These are phyloP conservation scores for western clawed frog (Xenopus tropicalis) DNA, from an alignment of 2,113 vertebrate genomes.

Conservation along the genomic window UCB_Xtro_10.0 CM004451.2:43231501-43232000, in stretches of 20 bases:
- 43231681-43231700: slow-evolving; percentile 66
- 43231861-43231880: no score
- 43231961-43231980: no score
- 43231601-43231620: slow-evolving; percentile 69
- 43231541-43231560: slow-evolving; percentile 82
- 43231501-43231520: slow-evolving; percentile 61
- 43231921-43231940: no score
- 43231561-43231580: slow-evolving; percentile 66
- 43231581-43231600: slow-evolving; percentile 57
- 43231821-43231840: no score
- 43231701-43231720: slow-evolving; percentile 64
- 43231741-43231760: slow-evolving; percentile 95
- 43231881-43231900: no score
- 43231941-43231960: no score
- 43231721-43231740: slow-evolving; percentile 69
- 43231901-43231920: no score
- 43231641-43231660: slow-evolving; percentile 39
- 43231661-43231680: slow-evolving; percentile 60
- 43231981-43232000: no score
- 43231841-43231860: no score
- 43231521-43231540: slow-evolving; percentile 62
- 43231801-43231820: no score
- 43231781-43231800: slow-evolving; percentile 28
- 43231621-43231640: slow-evolving; percentile 56
- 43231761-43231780: slow-evolving; percentile 70